These are phyloP conservation scores for Heteromormyrus szaboi DNA, from an alignment of 2,797 vertebrate species.

Conservation along the genomic window DNA sequence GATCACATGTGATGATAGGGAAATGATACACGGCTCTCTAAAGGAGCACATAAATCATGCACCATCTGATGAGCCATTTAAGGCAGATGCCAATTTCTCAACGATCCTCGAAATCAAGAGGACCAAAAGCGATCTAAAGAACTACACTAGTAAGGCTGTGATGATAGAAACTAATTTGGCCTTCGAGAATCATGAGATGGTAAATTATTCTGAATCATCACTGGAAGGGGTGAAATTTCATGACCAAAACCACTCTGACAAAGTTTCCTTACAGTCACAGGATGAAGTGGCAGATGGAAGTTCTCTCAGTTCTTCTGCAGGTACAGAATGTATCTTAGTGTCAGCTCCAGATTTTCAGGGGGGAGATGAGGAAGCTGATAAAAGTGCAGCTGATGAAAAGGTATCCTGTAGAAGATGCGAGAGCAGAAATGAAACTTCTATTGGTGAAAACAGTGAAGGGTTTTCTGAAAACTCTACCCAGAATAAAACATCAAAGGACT, in stretches of 20 bases:
- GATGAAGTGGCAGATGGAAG: background rate
- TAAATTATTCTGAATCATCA: background rate
- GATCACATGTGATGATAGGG: conserved; percentile 9
- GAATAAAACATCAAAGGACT: background rate
- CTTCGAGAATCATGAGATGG: background rate
- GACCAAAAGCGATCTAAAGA: background rate
- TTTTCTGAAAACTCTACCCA: conserved; percentile 3
- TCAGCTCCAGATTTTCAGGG: background rate
- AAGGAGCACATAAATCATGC: conserved; percentile 27
- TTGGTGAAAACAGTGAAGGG: background rate
- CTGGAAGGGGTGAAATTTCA: background rate
- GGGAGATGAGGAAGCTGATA: background rate
- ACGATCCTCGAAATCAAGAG: background rate
- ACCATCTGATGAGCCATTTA: background rate
- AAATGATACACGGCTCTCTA: background rate
- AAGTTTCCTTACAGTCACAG: background rate
- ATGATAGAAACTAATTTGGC: background rate
- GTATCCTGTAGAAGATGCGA: background rate
- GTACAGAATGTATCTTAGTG: background rate
- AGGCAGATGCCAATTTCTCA: background rate
- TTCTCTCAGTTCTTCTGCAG: background rate
- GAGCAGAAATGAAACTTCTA: background rate
- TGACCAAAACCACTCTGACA: background rate
- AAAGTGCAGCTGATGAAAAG: conserved; percentile 21
- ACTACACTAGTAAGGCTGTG: background rate